These are phyloP conservation scores for Alectoris magna DNA, from an alignment of 2,797 vertebrate species.

Conservation along the genomic window DNA sequence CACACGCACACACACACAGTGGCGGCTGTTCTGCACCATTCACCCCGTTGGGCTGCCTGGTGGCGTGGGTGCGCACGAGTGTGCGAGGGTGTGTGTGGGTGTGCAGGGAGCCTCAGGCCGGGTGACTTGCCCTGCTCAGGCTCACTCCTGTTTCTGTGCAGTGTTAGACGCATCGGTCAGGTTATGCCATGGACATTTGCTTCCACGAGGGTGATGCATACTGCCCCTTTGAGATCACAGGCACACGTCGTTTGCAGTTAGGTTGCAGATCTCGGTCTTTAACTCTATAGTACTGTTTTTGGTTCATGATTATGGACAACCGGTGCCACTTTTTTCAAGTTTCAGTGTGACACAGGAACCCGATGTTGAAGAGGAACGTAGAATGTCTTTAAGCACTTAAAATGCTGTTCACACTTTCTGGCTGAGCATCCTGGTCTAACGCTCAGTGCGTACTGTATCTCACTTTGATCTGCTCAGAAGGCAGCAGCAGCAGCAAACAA, in stretches of 20 bases:
- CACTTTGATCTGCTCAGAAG: constrained; percentile 82
- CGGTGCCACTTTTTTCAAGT: constrained; percentile 83
- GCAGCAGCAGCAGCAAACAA: constrained; percentile 70
- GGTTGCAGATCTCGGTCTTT: constrained; percentile 78
- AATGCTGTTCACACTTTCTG: constrained; percentile 88
- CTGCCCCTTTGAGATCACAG: constrained; percentile 75
- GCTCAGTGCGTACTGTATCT: constrained; percentile 95
- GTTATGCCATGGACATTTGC: constrained; percentile 73
- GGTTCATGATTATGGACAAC: constrained; percentile 82
- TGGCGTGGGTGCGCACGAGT: neutral
- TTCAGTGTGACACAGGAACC: constrained; percentile 81
- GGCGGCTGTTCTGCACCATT: constrained; percentile 12
- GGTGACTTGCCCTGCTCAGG: neutral
- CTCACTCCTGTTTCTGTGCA: constrained; percentile 62
- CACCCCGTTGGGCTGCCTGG: neutral
- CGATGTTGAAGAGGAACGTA: constrained; percentile 78
- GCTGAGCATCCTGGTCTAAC: constrained; percentile 87
- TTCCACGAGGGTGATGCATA: constrained; percentile 73
- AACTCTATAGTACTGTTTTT: constrained; percentile 84
- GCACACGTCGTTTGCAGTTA: constrained; percentile 57
- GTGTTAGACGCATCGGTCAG: constrained; percentile 73
- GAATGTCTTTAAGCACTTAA: constrained; percentile 85
- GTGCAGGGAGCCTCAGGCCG: neutral
- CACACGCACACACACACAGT: neutral
- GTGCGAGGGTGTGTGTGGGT: neutral